These are phyloP conservation scores for Galaxias olidus DNA, from an alignment of 2,797 vertebrate genomes.

Conservation along the genomic window DNA sequence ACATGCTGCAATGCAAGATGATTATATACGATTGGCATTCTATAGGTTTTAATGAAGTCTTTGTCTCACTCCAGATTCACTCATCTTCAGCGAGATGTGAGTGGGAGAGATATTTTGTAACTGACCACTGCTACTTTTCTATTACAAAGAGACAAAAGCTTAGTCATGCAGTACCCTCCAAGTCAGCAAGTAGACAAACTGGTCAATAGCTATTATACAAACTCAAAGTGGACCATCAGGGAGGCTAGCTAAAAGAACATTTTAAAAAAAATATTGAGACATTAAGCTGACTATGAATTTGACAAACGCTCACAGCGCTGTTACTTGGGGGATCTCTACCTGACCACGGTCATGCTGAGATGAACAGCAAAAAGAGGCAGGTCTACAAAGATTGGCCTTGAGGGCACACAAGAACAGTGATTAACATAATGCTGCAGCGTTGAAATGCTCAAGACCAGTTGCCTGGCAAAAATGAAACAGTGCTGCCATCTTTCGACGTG, in stretches of 20 bases:
- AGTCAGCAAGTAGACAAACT: too few relatives aligned
- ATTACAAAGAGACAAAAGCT: neutral
- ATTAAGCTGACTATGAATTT: conserved; percentile 33
- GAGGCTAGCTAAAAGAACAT: too few relatives aligned
- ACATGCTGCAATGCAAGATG: conserved; percentile 1
- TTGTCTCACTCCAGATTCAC: conserved; percentile 1
- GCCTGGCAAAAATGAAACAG: conserved; percentile 18
- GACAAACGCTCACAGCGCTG: conserved; percentile 41
- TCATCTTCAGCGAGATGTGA: neutral
- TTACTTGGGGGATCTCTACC: conserved; percentile 41
- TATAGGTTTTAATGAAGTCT: conserved; percentile 10
- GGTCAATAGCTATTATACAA: too few relatives aligned
- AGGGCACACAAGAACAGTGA: conserved; percentile 22
- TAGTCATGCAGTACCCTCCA: too few relatives aligned
- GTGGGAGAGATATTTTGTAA: neutral
- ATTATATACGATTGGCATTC: conserved; percentile 21
- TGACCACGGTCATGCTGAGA: conserved; percentile 38
- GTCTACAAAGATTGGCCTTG: conserved; percentile 52
- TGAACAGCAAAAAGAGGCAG: conserved; percentile 14
- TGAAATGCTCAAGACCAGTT: conserved; percentile 17
- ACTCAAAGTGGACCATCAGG: too few relatives aligned
- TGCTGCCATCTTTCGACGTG: conserved; percentile 61
- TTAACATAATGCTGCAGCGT: neutral
- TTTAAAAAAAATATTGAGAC: too few relatives aligned
- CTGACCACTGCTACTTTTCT: neutral